These are phyloP conservation scores for Anarhynchus alexandrinus DNA, from an alignment of 2,113 vertebrate species.

Conservation along the genomic window DNA sequence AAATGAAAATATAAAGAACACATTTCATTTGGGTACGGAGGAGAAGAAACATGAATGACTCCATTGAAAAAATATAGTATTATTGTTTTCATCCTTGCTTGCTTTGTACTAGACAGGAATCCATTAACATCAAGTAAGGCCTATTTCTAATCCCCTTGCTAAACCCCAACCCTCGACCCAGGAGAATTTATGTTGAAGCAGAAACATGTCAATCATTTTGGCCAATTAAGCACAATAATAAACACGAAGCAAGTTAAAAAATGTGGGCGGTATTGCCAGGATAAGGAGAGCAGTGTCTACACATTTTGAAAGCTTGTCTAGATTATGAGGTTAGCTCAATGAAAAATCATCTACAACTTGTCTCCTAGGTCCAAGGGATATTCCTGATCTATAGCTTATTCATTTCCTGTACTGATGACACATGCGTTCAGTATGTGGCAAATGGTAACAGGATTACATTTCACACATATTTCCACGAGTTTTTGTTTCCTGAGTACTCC, in stretches of 20 bases:
- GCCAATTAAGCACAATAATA: constrained; percentile 18
- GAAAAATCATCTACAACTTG: background rate
- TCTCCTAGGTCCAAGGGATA: background rate
- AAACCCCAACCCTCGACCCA: background rate
- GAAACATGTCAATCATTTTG: constrained; percentile 32
- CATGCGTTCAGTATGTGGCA: background rate
- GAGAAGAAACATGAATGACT: background rate
- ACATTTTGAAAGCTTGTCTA: background rate
- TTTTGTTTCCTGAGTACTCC: constrained; percentile 4
- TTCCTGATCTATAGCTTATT: background rate
- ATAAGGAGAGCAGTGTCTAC: background rate
- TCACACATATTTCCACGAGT: constrained; percentile 41
- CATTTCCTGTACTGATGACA: constrained; percentile 30
- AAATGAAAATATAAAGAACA: background rate
- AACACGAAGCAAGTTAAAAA: background rate
- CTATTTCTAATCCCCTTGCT: constrained; percentile 13
- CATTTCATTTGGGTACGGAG: background rate
- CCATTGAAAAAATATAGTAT: background rate
- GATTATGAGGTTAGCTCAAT: constrained; percentile 8
- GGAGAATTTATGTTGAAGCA: constrained; percentile 11
- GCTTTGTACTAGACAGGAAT: background rate
- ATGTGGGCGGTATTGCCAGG: background rate
- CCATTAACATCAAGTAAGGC: background rate
- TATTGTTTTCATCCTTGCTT: background rate
- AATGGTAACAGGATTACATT: constrained; percentile 39